A percentile compares a stretch with the other conserved stretches of the same genome.
These are phyloP conservation scores for Gallinago solitaria DNA, from an alignment of 2,797 vertebrate genomes.

Conservation along the genomic window DNA sequence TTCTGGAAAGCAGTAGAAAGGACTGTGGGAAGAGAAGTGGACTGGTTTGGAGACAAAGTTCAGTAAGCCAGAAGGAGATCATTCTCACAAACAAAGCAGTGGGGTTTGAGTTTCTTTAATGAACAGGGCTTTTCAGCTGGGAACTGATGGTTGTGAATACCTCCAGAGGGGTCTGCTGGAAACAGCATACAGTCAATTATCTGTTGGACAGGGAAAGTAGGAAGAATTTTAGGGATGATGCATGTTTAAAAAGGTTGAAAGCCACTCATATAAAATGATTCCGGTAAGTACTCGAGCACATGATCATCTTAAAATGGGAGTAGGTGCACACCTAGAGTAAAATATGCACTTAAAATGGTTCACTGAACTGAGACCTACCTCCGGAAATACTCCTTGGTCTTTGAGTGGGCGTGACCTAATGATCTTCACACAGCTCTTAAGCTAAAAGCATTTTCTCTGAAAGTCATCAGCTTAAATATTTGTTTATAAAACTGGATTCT, in stretches of 20 bases:
- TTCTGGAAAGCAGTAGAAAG: neutral
- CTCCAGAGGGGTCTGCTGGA: neutral
- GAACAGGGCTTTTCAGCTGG: neutral
- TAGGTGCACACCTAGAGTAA: neutral
- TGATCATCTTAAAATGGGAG: neutral
- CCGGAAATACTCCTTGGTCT: neutral
- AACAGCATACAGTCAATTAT: neutral
- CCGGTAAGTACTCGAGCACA: neutral
- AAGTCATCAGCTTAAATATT: neutral
- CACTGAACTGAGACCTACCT: neutral
- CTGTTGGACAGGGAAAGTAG: neutral
- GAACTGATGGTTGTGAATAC: neutral
- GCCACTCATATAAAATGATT: neutral
- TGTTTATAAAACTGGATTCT: neutral
- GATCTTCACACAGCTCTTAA: neutral
- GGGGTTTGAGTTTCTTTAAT: neutral
- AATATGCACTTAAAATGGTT: neutral
- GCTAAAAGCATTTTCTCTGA: neutral
- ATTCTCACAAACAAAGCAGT: neutral
- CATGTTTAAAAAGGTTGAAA: neutral
- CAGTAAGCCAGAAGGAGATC: neutral
- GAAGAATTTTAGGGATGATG: neutral
- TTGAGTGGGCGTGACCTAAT: fast-evolving
- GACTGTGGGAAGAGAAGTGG: neutral
- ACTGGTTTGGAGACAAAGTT: neutral